A percentile compares a stretch with the other conserved stretches of the same genome.
Evolutionary conservation across 2,113 vertebrate species (phyloP).

Genomic region (Chloropsis cyanopogon): DNA sequence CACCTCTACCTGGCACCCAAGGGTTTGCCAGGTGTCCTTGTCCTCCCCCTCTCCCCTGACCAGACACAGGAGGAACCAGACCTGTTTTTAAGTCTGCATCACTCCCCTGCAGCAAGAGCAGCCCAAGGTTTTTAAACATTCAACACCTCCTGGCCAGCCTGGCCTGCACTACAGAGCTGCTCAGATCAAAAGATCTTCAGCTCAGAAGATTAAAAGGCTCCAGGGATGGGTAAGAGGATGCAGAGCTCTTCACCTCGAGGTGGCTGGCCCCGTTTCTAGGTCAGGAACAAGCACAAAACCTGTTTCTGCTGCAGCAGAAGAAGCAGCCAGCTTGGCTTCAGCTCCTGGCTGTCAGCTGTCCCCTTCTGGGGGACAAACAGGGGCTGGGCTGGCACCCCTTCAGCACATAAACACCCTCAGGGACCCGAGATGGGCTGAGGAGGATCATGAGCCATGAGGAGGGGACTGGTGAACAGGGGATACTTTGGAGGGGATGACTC

Average conservation of each 20-base stretch:
- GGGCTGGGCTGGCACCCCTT: rapidly evolving
- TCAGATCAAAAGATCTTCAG: slow-evolving; percentile 50
- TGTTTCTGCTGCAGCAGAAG: background rate
- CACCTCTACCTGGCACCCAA: background rate
- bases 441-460: rapidly evolving
- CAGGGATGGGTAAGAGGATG: background rate
- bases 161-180: background rate
- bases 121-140: slow-evolving; percentile 46
- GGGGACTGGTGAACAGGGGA: background rate
- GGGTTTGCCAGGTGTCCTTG: background rate
- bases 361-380: background rate
- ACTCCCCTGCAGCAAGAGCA: background rate
- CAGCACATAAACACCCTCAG: background rate
- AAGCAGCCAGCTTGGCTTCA: background rate
- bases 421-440: background rate
- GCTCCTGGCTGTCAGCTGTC: background rate
- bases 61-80: background rate
- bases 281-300: background rate
- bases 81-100: background rate
- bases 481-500: background rate
- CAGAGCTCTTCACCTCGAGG: slow-evolving; percentile 34
- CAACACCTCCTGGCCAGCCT: background rate
- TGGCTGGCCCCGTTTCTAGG: background rate
- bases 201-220: slow-evolving; percentile 46
- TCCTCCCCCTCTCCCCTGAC: background rate